Evolutionary conservation across 2,888 invertebrate genomes (phyloP).

Genomic region (Eupeodes latifasciatus): DNA sequence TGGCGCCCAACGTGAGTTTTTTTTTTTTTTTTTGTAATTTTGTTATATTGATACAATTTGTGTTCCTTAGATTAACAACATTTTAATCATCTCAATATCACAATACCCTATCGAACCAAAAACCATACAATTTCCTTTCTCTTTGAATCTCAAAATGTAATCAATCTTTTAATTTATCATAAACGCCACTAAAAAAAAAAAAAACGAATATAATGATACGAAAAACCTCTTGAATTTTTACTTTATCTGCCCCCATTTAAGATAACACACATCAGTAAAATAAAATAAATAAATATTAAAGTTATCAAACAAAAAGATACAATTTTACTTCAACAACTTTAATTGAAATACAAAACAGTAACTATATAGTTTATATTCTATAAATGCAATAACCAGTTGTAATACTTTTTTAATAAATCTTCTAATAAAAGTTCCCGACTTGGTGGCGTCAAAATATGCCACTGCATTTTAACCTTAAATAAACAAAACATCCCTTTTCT

Average conservation of each 20-base stretch:
- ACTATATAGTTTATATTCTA: background rate
- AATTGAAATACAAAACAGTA: conserved; percentile 11
- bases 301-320: conserved; percentile 50
- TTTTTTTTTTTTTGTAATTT: background rate
- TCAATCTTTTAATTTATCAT: conserved; percentile 69
- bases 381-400: conserved; percentile 57
- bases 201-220: conserved; percentile 28
- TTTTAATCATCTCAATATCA: too few relatives aligned
- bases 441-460: conserved; percentile 75
- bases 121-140: too few relatives aligned
- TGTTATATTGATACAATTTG: too few relatives aligned
- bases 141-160: conserved; percentile 38
- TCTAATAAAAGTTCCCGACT: conserved; percentile 63
- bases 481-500: conserved; percentile 59
- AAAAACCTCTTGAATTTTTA: conserved; percentile 48
- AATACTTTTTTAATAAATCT: conserved; percentile 61
- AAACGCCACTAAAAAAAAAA: conserved; percentile 51
- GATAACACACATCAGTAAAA: background rate
- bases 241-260: conserved; percentile 60
- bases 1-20: conserved; percentile 17
- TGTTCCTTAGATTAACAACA: too few relatives aligned
- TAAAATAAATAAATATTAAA: conserved; percentile 21
- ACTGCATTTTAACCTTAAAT: conserved; percentile 68
- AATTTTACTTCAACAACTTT: conserved; percentile 60
- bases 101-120: too few relatives aligned